Evolutionary conservation across 2,888 invertebrate genomes (phyloP), one percentile per base, ranked within the genome.

Genomic region (Caenorhabditis panamensis): DNA sequence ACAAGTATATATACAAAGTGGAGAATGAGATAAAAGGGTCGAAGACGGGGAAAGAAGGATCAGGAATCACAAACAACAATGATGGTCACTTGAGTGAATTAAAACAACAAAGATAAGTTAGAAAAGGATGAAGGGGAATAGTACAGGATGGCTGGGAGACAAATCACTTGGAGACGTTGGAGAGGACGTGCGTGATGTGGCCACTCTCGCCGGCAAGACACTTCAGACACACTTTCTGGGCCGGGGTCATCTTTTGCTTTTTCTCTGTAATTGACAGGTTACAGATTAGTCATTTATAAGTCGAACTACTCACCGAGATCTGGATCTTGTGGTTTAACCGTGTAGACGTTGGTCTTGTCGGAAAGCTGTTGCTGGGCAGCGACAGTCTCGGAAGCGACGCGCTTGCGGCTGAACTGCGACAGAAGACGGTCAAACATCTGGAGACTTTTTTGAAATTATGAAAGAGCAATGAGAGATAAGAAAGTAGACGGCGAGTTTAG

Each of bases 151-250:
- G 16, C 22, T 20, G 5, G 22, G 16, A 28, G 18, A 54, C 24
- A 3, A n/a, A 22, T 75, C 37, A 75, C 41, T 82, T 80, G 22
- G 84, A 62, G 49, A 83, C 18, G 31, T 75, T 77, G 9, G 83
- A 78, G 24, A 87, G 79, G 11, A 86, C 75, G 64, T 87, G 87
- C 2, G 85, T 85, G 68, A 87, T 86, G 71, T 87, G 87, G 13
- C 85, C 85, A 24, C 82, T 77, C 58, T 87, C 87, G 26, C 85
- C 87, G 22, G 82, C 83, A 31, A 87, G 67, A 68, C 87, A 87
- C 77, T 86, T 84, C 54, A 84, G 68, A 47, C 87, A 87, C 22
- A 84, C 85, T 26, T 79, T 81, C 58, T 83, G 84, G 16, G 72
- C 72, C 22, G 85, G 79, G 26, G 82, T 67, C 47, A 80, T 66